phyloP scores from a whole-genome alignment of 2,888 invertebrate species.

The Hermodice carunculata region DNA sequence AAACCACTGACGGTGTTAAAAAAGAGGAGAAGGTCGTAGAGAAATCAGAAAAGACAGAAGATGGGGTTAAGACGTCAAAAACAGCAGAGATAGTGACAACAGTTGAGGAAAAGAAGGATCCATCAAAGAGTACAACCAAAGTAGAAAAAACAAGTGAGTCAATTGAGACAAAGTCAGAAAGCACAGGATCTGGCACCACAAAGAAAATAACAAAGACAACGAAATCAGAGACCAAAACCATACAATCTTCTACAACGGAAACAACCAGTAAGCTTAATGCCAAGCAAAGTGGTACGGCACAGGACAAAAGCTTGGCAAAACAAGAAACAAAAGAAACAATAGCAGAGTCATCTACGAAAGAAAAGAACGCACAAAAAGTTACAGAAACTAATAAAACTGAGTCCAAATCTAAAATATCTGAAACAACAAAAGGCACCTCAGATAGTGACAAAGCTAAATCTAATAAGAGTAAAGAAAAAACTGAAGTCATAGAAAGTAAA shows the following conservation, averaged over 20 bases:
- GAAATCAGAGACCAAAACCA: too few relatives aligned
- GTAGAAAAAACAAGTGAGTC: too few relatives aligned
- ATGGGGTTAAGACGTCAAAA: constrained; percentile 8
- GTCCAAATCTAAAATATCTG: neutral
- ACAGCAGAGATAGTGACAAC: too few relatives aligned
- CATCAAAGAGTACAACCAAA: too few relatives aligned
- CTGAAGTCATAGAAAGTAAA: neutral
- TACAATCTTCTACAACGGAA: too few relatives aligned
- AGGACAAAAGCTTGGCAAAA: neutral
- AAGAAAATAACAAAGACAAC: too few relatives aligned
- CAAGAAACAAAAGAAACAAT: neutral
- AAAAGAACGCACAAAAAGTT: neutral
- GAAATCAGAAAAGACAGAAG: neutral
- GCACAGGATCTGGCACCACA: too few relatives aligned
- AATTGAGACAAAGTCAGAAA: too few relatives aligned
- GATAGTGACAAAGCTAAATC: neutral
- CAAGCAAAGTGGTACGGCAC: too few relatives aligned
- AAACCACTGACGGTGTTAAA: neutral
- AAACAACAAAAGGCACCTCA: neutral
- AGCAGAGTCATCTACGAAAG: neutral
- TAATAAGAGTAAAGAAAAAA: neutral
- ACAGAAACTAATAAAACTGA: neutral
- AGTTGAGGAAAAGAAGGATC: constrained; percentile 5
- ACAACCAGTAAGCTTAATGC: too few relatives aligned
- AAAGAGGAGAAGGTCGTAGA: neutral